These are phyloP conservation scores for Drosophila guanche DNA, from an alignment of 1,140 invertebrate species.

Conservation along the genomic window DNA sequence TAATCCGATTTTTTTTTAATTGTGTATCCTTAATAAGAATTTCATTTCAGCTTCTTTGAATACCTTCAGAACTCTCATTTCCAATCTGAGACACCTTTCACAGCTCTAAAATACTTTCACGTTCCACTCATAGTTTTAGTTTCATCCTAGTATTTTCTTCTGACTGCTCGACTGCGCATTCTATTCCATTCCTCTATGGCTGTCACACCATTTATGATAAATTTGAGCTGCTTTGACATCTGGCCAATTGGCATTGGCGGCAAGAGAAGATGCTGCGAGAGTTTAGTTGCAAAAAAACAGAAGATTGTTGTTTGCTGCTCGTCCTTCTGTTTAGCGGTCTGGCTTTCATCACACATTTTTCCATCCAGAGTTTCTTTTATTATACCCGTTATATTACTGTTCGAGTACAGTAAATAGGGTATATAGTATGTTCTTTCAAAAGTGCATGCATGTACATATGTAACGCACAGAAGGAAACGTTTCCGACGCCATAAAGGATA, in stretches of 20 bases:
- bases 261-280: conserved; percentile 19
- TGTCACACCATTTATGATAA: conserved; percentile 55
- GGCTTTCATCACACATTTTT: conserved; percentile 55
- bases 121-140: conserved; percentile 30
- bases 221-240: conserved; percentile 57
- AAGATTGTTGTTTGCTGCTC: conserved; percentile 20
- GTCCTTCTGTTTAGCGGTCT: conserved; percentile 30
- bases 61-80: too few species aligned
- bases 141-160: conserved; percentile 19
- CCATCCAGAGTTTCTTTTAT: conserved; percentile 25
- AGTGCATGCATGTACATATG: too few species aligned
- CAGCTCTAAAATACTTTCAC: neutral
- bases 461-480: too few species aligned
- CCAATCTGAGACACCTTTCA: too few species aligned
- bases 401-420: too few species aligned
- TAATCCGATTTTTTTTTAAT: too few species aligned
- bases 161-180: conserved; percentile 1
- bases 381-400: too few species aligned
- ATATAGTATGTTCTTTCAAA: too few species aligned
- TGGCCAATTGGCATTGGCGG: conserved; percentile 63
- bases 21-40: too few species aligned
- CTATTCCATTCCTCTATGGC: neutral
- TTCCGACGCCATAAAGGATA: too few species aligned
- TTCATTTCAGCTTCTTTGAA: too few species aligned
- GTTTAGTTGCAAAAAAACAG: conserved; percentile 22